Conservation (phyloP, 2,797 vertebrate species). For the Mus caroli region DNA sequence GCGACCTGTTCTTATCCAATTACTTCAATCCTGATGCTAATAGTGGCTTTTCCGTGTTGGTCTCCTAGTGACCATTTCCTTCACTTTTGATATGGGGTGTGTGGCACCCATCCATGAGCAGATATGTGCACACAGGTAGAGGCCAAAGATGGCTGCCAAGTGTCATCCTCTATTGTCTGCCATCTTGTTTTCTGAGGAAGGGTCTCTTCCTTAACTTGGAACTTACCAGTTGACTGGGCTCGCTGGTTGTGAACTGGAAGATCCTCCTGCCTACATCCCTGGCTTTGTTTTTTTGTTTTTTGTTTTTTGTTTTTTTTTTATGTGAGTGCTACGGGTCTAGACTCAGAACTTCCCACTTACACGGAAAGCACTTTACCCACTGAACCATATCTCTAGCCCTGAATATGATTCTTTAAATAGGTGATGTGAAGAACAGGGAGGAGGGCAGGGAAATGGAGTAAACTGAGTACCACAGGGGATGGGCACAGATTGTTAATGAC, state of each 20-base stretch:
- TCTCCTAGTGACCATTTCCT: neutral
- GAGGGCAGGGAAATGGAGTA: neutral
- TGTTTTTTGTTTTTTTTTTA: neutral
- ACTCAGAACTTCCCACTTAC: neutral
- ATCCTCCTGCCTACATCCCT: neutral
- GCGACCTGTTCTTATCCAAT: neutral
- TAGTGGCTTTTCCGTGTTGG: neutral
- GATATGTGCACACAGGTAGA: neutral
- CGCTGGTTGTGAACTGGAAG: neutral
- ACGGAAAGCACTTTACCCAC: neutral
- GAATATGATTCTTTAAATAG: slow-evolving; percentile 41
- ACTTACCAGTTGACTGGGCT: neutral
- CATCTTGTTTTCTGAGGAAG: neutral
- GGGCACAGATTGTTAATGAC: neutral
- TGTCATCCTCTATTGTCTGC: neutral
- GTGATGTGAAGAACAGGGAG: neutral
- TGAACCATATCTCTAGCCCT: neutral
- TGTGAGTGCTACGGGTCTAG: neutral
- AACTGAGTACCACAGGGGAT: neutral
- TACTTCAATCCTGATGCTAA: neutral
- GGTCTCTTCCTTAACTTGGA: neutral
- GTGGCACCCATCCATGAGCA: neutral
- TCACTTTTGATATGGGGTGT: neutral
- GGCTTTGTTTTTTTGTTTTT: too few species aligned
- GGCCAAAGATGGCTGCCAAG: neutral